Evolutionary conservation across 2,797 vertebrate genomes (phyloP).

Genomic region (Enteromius thamalakanensis): DNA sequence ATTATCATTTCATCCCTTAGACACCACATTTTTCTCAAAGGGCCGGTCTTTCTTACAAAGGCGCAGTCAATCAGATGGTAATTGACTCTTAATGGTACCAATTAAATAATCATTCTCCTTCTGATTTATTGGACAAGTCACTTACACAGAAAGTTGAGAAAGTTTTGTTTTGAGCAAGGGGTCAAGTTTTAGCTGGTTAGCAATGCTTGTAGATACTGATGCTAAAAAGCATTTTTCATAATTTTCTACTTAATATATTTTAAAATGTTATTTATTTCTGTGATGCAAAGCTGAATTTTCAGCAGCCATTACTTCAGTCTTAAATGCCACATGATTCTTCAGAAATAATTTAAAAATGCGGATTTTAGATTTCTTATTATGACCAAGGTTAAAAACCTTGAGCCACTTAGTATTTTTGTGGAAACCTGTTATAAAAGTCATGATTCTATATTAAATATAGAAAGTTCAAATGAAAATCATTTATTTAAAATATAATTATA

Average conservation of each 20-base stretch:
- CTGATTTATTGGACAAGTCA: conserved; percentile 36
- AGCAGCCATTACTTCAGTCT: neutral
- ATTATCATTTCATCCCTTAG: conserved; percentile 60
- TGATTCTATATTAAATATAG: neutral
- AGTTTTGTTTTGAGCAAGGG: neutral
- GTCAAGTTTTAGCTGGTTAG: conserved; percentile 1
- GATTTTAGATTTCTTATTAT: too few species aligned
- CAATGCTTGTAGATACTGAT: neutral
- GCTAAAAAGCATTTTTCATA: neutral
- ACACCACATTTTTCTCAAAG: conserved; percentile 53
- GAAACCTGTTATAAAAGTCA: neutral
- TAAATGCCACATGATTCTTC: too few species aligned
- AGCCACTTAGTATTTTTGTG: neutral
- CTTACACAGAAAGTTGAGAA: conserved; percentile 37
- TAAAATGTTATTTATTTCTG: neutral
- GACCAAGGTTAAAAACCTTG: too few species aligned
- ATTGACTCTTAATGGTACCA: conserved; percentile 55
- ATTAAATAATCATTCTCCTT: conserved; percentile 56
- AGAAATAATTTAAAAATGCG: neutral
- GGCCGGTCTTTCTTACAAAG: conserved; percentile 38
- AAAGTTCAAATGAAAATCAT: neutral
- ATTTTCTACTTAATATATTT: neutral
- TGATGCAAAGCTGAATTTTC: neutral
- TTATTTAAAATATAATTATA: neutral
- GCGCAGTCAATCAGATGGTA: conserved; percentile 54